Base-by-base conservation (phyloP, 2,888 invertebrate species). In the Neria commutata region DNA sequence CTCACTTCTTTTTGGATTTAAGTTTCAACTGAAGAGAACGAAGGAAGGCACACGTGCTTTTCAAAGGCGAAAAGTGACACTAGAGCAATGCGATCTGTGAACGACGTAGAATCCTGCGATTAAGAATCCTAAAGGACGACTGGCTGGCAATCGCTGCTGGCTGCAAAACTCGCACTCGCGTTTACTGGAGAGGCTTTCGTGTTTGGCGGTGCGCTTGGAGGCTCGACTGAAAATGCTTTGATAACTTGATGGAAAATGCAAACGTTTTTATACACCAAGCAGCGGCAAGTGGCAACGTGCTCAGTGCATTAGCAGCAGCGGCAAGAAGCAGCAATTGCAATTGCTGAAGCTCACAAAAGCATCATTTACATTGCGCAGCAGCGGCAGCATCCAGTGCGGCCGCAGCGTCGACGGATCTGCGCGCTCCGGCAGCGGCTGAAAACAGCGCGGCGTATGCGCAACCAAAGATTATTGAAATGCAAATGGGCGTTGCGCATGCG, bases 401-500 rank as follows among this genome's bases (percentile, higher is more conserved):
- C 57, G 56, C 47, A 58, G 42, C 49, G 57, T 47, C 67, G 71
- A 69, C 69, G 73, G 71, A 67, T 63, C 59, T n/a, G 25, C 56
- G 17, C 46, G 25, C 10, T 26, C 3, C 48, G 29, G 45, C 14
- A 37, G 49, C 51, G 10, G 42, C 58, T 57, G 60, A 56, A 10
- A 34, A 37, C 64, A 62, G 69, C 56, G 68, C 65, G 70, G 70
- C 74, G 75, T 73, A 76, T 74, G 74, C 73, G 75, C 75, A 76
- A 75, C 74, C n/a, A n/a, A n/a, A n/a, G n/a, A 67, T 68, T 68
- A 73, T 74, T 69, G 48, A 69, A 71, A 74, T 72, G 70, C 67
- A 71, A 72, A 72, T 71, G 73, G 77, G 77, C 76, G 77, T 78
- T 76, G 76, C 73, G 72, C 78, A 77, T 77, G 76, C 72, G 70